Evolutionary conservation across 2,888 invertebrate genomes (phyloP), one percentile per base, ranked within the genome.

Genomic region (Caenorhabditis macrosperma): DNA sequence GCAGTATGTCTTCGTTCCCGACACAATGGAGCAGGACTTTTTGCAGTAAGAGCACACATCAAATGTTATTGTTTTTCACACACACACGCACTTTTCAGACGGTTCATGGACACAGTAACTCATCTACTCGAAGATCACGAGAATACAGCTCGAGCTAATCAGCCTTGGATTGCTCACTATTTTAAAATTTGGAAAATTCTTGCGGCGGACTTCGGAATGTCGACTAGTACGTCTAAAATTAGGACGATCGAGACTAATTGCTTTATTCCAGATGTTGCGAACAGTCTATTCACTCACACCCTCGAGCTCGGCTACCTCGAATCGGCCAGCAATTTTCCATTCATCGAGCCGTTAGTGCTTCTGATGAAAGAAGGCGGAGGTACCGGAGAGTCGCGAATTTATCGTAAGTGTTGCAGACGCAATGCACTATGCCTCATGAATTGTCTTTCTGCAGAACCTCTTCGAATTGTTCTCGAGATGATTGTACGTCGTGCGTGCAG

Each of bases 311-410:
- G 78, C 12, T 85, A 79, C 61, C 50, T 74, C 6, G 74, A 74
- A 4, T 41, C 46, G 9, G 50, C 64, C 10, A 64, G 5, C 24
- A 52, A 57, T 20, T 87, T 76, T 48, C 87, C 86, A 7, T 87
- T 86, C 75, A 82, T 87, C 15, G 85, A 83, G n/a, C 72, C 79
- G 5, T 76, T 86, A 24, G 68, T 82, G 20, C 6, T 66, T 71
- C 9, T 66, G 59, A 46, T 67, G 64, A 28, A 72, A 64, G 38
- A 76, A 46, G 33, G 50, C 41, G 12, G 22, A 5, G 22, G 20
- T 1, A 22, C 12, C 9, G 28, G 38, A 1, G 12, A 22, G 2
- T 9, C 7, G 9, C 46, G 57, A 35, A 46, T 57, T 4, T 17
- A 68, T 26, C 57, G 67, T 68, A 20, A 17, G 64, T 54, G 17